Conservation (phyloP, 2,797 vertebrate species). For the Paguma larvata region DNA sequence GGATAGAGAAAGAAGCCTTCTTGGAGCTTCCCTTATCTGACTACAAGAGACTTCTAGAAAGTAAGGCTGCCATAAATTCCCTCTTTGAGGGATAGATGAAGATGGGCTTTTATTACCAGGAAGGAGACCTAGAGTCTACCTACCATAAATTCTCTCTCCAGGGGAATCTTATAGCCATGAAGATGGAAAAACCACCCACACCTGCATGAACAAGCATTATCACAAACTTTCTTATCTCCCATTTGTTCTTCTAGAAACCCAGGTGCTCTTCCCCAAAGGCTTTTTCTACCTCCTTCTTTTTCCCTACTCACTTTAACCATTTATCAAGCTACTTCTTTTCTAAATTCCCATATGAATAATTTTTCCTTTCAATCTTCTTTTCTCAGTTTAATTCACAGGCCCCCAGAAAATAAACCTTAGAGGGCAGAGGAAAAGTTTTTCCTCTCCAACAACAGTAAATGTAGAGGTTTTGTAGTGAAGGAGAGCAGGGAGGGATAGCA, state of each 20-base stretch:
- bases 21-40: background rate
- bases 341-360: background rate
- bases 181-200: background rate
- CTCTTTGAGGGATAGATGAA: background rate
- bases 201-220: background rate
- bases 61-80: background rate
- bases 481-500: background rate
- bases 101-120: background rate
- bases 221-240: background rate
- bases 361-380: background rate
- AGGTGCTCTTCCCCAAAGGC: background rate
- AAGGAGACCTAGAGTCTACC: background rate
- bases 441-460: background rate
- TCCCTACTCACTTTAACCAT: background rate
- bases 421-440: background rate
- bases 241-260: background rate
- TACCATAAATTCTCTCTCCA: background rate
- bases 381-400: background rate
- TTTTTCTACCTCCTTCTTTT: background rate
- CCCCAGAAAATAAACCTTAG: background rate
- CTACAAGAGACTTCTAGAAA: background rate
- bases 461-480: background rate
- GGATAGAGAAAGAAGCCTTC: background rate
- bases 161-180: background rate
- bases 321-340: background rate